Evolutionary conservation across 2,797 vertebrate genomes (phyloP).

Genomic region (Gymnocypris eckloni): DNA sequence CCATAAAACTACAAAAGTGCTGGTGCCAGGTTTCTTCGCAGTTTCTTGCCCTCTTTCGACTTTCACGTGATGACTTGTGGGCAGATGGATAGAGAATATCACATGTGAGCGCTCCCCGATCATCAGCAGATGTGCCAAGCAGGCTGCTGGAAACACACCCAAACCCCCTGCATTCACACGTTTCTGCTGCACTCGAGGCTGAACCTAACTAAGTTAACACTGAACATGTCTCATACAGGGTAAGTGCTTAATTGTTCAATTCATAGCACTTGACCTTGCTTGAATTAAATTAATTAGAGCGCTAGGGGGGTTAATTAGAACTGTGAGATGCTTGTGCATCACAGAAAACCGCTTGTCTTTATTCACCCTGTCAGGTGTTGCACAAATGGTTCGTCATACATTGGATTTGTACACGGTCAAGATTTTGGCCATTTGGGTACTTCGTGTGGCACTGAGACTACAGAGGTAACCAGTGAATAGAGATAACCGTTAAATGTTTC

Average conservation of each 20-base stretch:
- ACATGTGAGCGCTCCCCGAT: slow-evolving; percentile 21
- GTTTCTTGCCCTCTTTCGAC: slow-evolving; percentile 50
- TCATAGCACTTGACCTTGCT: slow-evolving; percentile 81
- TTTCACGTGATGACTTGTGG: slow-evolving; percentile 43
- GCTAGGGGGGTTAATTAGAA: slow-evolving; percentile 84
- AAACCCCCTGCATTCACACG: slow-evolving; percentile 18
- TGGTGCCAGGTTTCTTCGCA: slow-evolving; percentile 44
- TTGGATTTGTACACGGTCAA: slow-evolving; percentile 20
- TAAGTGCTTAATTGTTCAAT: slow-evolving; percentile 76
- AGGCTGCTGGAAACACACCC: slow-evolving; percentile 7
- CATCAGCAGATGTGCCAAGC: slow-evolving; percentile 47
- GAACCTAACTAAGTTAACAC: slow-evolving; percentile 55
- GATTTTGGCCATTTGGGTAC: not conserved
- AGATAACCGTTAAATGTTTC: not conserved
- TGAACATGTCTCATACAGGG: slow-evolving; percentile 57
- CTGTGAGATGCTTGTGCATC: slow-evolving; percentile 81
- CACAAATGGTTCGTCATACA: slow-evolving; percentile 70
- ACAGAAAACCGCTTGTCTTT: slow-evolving; percentile 76
- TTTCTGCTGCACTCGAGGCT: slow-evolving; percentile 39
- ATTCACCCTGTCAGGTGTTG: slow-evolving; percentile 75
- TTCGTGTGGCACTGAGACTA: not conserved
- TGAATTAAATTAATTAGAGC: slow-evolving; percentile 82
- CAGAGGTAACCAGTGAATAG: not conserved
- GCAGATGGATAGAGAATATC: slow-evolving; percentile 57
- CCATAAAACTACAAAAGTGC: slow-evolving; percentile 56